Percentiles rank a stretch among this genome's conserved stretches.
Conservation (phyloP, 2,888 invertebrate species). For the Hemistola chrysoprasaria region DNA sequence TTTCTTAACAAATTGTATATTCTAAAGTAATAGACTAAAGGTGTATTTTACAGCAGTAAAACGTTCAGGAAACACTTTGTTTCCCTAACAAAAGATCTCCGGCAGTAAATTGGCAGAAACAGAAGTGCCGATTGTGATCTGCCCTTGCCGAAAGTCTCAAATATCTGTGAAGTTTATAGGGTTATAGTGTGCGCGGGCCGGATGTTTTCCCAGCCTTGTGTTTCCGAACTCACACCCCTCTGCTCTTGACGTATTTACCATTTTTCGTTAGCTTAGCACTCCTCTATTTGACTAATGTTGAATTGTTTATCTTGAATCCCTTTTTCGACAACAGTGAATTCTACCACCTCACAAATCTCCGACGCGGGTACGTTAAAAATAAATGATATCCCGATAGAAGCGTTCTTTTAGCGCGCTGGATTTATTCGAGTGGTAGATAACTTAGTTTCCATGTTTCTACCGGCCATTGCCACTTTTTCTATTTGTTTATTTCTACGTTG, state of each 20-base stretch:
- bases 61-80: slow-evolving; percentile 19
- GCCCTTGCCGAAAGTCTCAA: slow-evolving; percentile 16
- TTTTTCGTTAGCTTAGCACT: slow-evolving; percentile 39
- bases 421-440: slow-evolving; percentile 51
- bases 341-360: slow-evolving; percentile 36
- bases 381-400: slow-evolving; percentile 42
- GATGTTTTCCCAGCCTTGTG: slow-evolving; percentile 48
- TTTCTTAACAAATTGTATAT: no score
- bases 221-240: slow-evolving; percentile 46
- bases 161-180: slow-evolving; percentile 21
- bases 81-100: slow-evolving; percentile 18
- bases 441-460: slow-evolving; percentile 45
- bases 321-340: slow-evolving; percentile 38
- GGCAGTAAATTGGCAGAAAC: slow-evolving; percentile 24
- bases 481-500: slow-evolving; percentile 41
- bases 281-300: slow-evolving; percentile 45
- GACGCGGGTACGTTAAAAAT: slow-evolving; percentile 42
- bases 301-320: slow-evolving; percentile 47
- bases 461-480: slow-evolving; percentile 32
- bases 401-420: slow-evolving; percentile 39
- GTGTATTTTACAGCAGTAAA: not conserved
- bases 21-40: no score
- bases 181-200: slow-evolving; percentile 26
- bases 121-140: slow-evolving; percentile 22
- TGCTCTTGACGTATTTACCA: slow-evolving; percentile 44